Conservation (phyloP, 2,888 invertebrate genomes). For the Trachelus stipa region DNA sequence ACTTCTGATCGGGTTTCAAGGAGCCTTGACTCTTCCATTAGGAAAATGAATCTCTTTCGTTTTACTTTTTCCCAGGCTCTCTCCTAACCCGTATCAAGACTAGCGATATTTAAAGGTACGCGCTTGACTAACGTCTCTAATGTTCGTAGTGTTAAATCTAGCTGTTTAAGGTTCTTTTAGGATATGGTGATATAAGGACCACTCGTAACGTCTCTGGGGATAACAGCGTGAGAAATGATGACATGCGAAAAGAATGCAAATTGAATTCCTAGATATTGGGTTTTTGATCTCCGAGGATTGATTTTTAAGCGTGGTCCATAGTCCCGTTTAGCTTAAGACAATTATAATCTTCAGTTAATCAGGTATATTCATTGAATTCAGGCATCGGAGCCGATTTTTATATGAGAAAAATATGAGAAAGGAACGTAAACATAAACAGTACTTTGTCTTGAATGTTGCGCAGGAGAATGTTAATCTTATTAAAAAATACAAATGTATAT, state of each 20-base stretch:
- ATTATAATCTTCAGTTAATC: neutral
- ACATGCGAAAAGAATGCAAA: neutral
- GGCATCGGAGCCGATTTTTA: neutral
- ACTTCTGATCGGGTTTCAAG: constrained; percentile 66
- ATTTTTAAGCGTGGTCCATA: neutral
- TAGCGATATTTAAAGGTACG: constrained; percentile 64
- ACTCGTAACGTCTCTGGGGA: neutral
- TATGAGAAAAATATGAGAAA: neutral
- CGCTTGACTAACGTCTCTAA: constrained; percentile 65
- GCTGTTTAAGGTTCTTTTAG: neutral
- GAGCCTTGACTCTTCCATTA: constrained; percentile 22
- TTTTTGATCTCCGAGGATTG: neutral
- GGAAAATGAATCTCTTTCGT: constrained; percentile 4
- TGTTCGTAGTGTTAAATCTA: neutral
- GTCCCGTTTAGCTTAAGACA: neutral
- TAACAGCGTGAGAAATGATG: neutral
- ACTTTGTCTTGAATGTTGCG: neutral
- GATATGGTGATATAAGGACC: neutral
- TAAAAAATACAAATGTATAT: constrained; percentile 40
- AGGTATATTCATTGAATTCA: neutral
- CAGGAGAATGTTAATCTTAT: neutral
- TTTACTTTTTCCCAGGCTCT: constrained; percentile 29
- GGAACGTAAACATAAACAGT: neutral
- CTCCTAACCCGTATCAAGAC: constrained; percentile 65
- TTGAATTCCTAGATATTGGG: neutral